Conservation (phyloP, 2,888 invertebrate species). For the Ferrisia virgata region DNA sequence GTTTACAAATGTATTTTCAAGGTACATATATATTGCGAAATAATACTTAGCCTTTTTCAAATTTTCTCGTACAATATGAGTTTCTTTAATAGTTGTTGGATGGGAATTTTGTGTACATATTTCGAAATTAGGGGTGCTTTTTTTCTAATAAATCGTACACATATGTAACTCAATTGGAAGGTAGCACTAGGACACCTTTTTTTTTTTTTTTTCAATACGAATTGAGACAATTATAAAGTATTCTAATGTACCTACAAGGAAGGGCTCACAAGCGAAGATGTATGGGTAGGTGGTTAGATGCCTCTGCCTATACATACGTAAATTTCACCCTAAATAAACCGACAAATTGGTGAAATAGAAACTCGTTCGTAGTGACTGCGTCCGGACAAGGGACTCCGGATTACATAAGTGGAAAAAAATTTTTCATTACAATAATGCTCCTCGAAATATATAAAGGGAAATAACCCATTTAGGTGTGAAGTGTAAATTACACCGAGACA, state of each 20-base stretch:
- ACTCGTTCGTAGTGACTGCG: background rate
- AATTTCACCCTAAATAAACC: background rate
- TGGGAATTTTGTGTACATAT: too few relatives aligned
- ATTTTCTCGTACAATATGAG: background rate
- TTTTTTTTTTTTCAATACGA: background rate
- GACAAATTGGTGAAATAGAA: background rate
- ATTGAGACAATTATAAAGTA: background rate
- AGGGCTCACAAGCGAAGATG: background rate
- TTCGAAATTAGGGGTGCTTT: too few relatives aligned
- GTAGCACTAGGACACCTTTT: too few relatives aligned
- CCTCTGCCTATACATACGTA: too few relatives aligned
- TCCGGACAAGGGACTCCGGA: background rate
- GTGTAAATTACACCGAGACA: constrained; percentile 26
- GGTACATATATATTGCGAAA: background rate
- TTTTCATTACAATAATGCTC: constrained; percentile 13
- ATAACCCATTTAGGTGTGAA: constrained; percentile 16
- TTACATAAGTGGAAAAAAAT: background rate
- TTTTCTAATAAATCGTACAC: too few relatives aligned
- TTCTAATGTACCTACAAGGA: background rate
- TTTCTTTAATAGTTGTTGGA: too few relatives aligned
- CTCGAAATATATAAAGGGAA: background rate
- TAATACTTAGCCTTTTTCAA: background rate
- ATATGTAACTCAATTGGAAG: too few relatives aligned
- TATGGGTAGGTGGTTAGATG: too few relatives aligned
- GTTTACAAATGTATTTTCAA: background rate